Percentiles rank a stretch among this genome's conserved stretches.
phyloP scores from a whole-genome alignment of 2,888 invertebrate species.

The Drosophila siamana region DNA sequence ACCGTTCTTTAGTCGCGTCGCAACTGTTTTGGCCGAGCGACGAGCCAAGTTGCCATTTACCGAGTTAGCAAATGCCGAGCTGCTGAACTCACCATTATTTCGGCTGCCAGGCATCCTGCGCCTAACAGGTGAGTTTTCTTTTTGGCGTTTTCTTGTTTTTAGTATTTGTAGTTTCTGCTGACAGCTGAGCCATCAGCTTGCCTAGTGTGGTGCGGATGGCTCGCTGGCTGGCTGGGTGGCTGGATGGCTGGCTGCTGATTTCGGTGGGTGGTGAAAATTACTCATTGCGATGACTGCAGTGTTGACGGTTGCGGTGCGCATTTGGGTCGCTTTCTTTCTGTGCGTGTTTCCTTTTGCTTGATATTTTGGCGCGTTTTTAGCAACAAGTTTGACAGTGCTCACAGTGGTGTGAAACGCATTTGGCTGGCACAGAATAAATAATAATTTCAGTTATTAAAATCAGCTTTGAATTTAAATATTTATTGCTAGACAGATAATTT shows the following conservation, averaged over 20 bases:
- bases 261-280: constrained; percentile 59
- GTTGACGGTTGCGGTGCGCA: constrained; percentile 72
- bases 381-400: constrained; percentile 63
- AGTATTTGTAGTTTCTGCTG: constrained; percentile 8
- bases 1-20: constrained; percentile 67
- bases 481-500: too few relatives aligned
- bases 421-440: background rate
- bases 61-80: constrained; percentile 6
- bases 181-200: constrained; percentile 20
- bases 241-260: constrained; percentile 4
- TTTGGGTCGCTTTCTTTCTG: constrained; percentile 41
- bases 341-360: constrained; percentile 1
- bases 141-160: constrained; percentile 2
- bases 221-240: constrained; percentile 6
- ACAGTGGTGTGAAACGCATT: constrained; percentile 27
- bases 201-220: constrained; percentile 14
- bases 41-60: constrained; percentile 9
- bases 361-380: constrained; percentile 72
- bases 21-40: constrained; percentile 65
- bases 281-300: constrained; percentile 72
- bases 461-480: too few relatives aligned
- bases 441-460: too few relatives aligned
- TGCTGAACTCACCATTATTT: constrained; percentile 62
- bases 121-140: constrained; percentile 72
- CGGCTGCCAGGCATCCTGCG: constrained; percentile 63